phyloP scores from a whole-genome alignment of 2,113 vertebrate genomes.

The Cheirogaleus medius region DNA sequence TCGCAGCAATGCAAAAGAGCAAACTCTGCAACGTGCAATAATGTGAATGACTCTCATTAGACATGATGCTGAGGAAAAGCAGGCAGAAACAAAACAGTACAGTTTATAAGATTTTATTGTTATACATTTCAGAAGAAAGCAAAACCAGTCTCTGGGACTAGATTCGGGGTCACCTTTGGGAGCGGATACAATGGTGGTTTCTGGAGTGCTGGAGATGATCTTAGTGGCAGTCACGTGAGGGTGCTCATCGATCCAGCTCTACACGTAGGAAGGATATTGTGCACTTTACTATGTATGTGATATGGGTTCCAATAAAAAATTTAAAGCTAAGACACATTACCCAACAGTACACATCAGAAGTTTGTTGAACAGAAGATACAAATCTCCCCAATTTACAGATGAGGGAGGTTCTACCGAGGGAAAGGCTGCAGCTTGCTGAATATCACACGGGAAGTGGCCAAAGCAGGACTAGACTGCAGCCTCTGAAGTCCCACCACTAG shows the following conservation, averaged over 20 bases:
- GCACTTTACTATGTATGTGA: not conserved
- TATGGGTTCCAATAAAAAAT: not conserved
- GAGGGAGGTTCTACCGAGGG: not conserved
- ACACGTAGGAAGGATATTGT: not conserved
- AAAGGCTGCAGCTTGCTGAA: not conserved
- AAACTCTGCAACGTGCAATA: not conserved
- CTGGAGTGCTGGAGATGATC: not conserved
- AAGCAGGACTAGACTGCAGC: not conserved
- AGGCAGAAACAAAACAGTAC: not conserved
- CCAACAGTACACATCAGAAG: not conserved
- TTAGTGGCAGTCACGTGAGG: not conserved
- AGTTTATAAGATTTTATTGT: not conserved
- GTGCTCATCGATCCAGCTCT: not conserved
- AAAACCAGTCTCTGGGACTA: not conserved
- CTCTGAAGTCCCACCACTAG: not conserved
- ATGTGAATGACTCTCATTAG: not conserved
- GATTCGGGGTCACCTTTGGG: not conserved
- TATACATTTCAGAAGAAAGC: not conserved
- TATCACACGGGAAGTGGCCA: not conserved
- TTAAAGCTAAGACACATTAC: not conserved
- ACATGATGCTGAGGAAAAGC: accelerated
- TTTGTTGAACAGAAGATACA: not conserved
- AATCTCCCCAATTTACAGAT: not conserved
- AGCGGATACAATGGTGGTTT: not conserved
- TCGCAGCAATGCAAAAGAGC: not conserved